Evolutionary conservation across 1,140 invertebrate species (phyloP).

Genomic region (Cotesia glomerata): DNA sequence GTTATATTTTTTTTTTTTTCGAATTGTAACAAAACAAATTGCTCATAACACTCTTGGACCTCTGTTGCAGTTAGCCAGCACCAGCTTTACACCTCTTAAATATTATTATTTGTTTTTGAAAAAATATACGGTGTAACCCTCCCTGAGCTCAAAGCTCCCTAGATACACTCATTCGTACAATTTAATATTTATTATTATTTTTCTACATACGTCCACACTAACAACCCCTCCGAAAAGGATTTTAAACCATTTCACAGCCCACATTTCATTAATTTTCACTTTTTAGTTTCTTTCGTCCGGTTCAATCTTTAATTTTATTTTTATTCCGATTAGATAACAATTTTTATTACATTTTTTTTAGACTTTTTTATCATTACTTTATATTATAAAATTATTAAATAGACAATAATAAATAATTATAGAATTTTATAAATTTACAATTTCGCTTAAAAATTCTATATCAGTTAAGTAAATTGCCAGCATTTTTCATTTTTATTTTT

Average conservation of each 20-base stretch:
- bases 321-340: conserved; percentile 16
- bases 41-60: conserved; percentile 64
- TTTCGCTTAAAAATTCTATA: conserved; percentile 38
- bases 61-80: conserved; percentile 58
- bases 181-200: conserved; percentile 12
- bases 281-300: conserved; percentile 10
- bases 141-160: conserved; percentile 49
- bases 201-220: conserved; percentile 12
- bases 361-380: too few species aligned
- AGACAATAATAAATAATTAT: conserved; percentile 63
- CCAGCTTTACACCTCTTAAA: conserved; percentile 48
- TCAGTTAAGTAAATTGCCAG: conserved; percentile 56
- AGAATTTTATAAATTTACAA: conserved; percentile 53
- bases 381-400: conserved; percentile 47
- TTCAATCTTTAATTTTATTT: not conserved
- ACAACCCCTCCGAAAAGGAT: conserved; percentile 13
- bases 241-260: conserved; percentile 58
- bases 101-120: conserved; percentile 31
- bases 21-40: not conserved
- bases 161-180: conserved; percentile 36
- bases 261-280: conserved; percentile 49
- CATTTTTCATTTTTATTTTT: conserved; percentile 4
- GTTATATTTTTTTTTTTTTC: conserved; percentile 21
- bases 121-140: conserved; percentile 50
- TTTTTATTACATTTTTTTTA: conserved; percentile 30